Evolutionary conservation across 2,797 vertebrate genomes (phyloP), one percentile per base, ranked within the genome.

Genomic region (Apodemus agrarius): DNA sequence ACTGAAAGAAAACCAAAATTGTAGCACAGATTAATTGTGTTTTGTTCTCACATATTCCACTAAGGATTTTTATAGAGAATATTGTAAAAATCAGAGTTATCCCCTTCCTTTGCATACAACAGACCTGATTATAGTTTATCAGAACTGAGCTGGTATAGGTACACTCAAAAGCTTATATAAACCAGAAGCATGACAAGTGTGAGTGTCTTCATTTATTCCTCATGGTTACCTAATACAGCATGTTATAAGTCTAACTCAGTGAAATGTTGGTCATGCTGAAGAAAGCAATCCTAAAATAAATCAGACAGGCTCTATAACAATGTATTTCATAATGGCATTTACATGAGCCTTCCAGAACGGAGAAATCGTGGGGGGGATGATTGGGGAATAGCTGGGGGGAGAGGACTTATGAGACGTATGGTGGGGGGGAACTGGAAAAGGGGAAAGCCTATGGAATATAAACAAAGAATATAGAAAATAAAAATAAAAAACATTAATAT

Each of bases 241-340:
- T 14, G 1, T 84, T 69, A 12, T 4, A 34, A 11, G 9, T 19
- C 3, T 3, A 79, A 40, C 7, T 90, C 40, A 37, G 46, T 59
- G 84, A 93, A 89, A 49, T 6, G 19, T 72, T 83, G 13, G 8
- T 13, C 14, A 17, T 22, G 14, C 6, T 90, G 69, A 87, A 4
- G 2, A 87, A 14, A 75, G 29, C 7, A 49, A 87, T 37, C 40
- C 4, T 31, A 81, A 31, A 12, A 82, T 85, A 63, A 31, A 37
- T 19, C 49, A 22, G 57, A 63, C 75, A 82, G 46, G 4, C 31
- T 6, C 22, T 17, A 59, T 3, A 59, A 22, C 22, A 21, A 1
- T 43, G 3, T 46, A 26, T 91, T 96, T 82, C 43, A 67, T 76
- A 67, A 91, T 91, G 34, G 3, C 24, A 72, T 61, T 94, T 91